Evolutionary conservation across 2,797 vertebrate species (phyloP).

Genomic region (Protonibea diacanthus): DNA sequence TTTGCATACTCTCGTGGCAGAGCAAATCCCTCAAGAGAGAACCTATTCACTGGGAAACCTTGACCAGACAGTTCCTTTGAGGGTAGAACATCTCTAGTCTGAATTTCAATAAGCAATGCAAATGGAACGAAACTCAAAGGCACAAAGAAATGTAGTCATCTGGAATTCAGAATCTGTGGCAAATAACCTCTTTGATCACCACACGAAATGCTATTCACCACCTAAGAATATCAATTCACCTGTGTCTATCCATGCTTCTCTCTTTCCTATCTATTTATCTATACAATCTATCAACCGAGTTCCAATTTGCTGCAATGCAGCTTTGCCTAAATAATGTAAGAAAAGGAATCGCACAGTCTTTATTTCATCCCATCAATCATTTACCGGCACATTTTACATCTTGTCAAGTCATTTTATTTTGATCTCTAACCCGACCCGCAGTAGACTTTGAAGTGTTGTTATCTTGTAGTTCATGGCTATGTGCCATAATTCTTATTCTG

Average conservation of each 20-base stretch:
- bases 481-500: not conserved
- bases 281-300: not conserved
- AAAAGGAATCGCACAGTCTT: conserved; percentile 5
- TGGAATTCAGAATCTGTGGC: conserved; percentile 26
- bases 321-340: not conserved
- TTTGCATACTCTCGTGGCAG: conserved; percentile 55
- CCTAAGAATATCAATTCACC: not conserved
- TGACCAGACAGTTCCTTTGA: conserved; percentile 72
- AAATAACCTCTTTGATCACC: conserved; percentile 59
- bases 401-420: not conserved
- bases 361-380: conserved; percentile 23
- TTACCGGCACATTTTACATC: conserved; percentile 7
- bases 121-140: conserved; percentile 23
- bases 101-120: conserved; percentile 63
- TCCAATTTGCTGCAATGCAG: not conserved
- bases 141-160: conserved; percentile 16
- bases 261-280: not conserved
- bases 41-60: conserved; percentile 63
- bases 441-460: not conserved
- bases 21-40: conserved; percentile 59
- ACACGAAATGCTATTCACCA: conserved; percentile 2
- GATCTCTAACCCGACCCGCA: not conserved
- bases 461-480: not conserved
- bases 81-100: conserved; percentile 44
- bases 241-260: not conserved